Conservation (phyloP, 1,140 invertebrate species). For the Daktulosphaira vitifoliae region DNA sequence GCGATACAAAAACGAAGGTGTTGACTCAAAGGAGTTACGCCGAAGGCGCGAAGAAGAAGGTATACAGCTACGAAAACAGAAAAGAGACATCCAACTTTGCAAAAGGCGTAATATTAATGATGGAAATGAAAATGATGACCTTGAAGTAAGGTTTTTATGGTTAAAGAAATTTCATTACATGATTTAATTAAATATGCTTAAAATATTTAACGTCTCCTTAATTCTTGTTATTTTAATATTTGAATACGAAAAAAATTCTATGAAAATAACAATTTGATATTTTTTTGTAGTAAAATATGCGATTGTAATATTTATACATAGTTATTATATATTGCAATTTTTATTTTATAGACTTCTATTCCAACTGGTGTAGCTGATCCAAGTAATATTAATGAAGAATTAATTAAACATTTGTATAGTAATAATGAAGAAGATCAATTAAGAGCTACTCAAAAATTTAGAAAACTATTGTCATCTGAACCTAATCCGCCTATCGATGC, state of each 20-base stretch:
- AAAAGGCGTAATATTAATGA: constrained; percentile 81
- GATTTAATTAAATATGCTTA: too few relatives aligned
- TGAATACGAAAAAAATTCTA: too few relatives aligned
- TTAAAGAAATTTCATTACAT: too few relatives aligned
- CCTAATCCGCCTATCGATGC: constrained; percentile 98
- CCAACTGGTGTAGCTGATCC: not conserved
- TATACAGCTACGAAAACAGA: constrained; percentile 89
- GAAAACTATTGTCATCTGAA: constrained; percentile 88
- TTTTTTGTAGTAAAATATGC: too few relatives aligned
- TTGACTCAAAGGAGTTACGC: constrained; percentile 85
- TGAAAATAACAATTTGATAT: too few relatives aligned
- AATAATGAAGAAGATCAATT: constrained; percentile 62
- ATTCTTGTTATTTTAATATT: too few relatives aligned
- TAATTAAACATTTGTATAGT: constrained; percentile 64
- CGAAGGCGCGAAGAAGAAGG: constrained; percentile 91
- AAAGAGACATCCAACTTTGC: constrained; percentile 84
- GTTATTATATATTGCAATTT: too few relatives aligned
- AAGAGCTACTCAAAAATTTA: constrained; percentile 85
- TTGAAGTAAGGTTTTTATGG: constrained; percentile 41
- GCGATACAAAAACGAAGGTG: constrained; percentile 87
- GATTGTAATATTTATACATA: too few relatives aligned
- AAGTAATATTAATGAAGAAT: constrained; percentile 19
- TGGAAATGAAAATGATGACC: constrained; percentile 48
- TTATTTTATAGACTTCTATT: not conserved
- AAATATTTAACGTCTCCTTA: too few relatives aligned